Percentiles rank a stretch among this genome's conserved stretches.
These are phyloP conservation scores for Timandra comae DNA, from an alignment of 2,888 invertebrate species.

Conservation along the genomic window DNA sequence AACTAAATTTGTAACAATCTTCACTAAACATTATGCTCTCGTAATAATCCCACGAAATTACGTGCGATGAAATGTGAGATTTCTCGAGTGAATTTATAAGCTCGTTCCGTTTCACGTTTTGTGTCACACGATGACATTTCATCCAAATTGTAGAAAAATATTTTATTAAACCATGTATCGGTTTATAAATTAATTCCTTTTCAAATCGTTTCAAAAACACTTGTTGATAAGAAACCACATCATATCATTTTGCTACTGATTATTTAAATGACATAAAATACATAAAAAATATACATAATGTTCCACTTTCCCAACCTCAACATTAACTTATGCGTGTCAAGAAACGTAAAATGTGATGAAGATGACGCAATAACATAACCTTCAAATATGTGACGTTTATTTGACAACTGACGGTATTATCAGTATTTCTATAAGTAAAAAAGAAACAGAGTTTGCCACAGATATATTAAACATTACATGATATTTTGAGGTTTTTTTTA, in stretches of 20 bases:
- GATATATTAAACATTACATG: too few relatives aligned
- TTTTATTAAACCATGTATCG: background rate
- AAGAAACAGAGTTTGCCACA: too few relatives aligned
- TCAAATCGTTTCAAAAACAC: background rate
- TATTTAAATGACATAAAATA: too few relatives aligned
- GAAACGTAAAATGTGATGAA: slow-evolving; percentile 5
- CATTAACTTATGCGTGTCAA: slow-evolving; percentile 1
- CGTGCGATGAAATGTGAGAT: slow-evolving; percentile 56
- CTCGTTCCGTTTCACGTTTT: slow-evolving; percentile 34
- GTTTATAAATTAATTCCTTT: background rate
- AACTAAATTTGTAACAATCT: slow-evolving; percentile 58
- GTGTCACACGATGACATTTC: background rate
- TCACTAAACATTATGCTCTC: slow-evolving; percentile 71
- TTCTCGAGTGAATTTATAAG: slow-evolving; percentile 37
- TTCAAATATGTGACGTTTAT: too few relatives aligned
- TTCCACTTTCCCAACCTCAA: too few relatives aligned
- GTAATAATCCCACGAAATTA: slow-evolving; percentile 68
- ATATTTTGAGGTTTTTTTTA: too few relatives aligned
- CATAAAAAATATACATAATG: too few relatives aligned
- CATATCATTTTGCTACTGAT: too few relatives aligned
- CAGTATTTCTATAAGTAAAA: too few relatives aligned
- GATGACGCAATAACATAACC: slow-evolving; percentile 10
- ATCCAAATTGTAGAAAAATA: background rate
- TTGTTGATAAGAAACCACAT: too few relatives aligned
- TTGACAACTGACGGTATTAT: too few relatives aligned